Base-by-base conservation (phyloP, 2,888 invertebrate species). In the Drosophila basisetae region DNA sequence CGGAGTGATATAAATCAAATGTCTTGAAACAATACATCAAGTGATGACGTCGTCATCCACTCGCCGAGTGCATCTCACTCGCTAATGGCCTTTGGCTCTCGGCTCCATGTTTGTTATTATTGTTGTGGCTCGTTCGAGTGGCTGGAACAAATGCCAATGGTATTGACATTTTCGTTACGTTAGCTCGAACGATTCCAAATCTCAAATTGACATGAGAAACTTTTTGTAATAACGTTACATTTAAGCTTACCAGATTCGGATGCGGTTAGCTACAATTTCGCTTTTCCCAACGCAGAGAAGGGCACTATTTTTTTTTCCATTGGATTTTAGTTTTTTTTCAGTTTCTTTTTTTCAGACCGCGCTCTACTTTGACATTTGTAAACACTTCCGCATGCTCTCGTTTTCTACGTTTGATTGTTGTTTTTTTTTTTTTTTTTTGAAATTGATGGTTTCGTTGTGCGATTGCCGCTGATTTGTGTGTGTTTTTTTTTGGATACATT, bases 141-240 rank as follows among this genome's bases (percentile, higher is more conserved):
- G 72, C 62, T 73, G 84, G 73, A 78, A 73, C 80, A 89, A 88
- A 85, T 89, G 89, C 87, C 89, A 89, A 85, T 83, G 90, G 72
- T 90, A 84, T 90, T 90, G 89, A 90, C 89, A 88, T 89, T 82
- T 86, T 80, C 73, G 84, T 79, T 82, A 78, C 79, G 79, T 79
- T 79, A 60, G 60, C 68, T 67, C 54, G 67, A 78, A 61, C 50
- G 78, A 76, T 84, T 77, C 76, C 69, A 72, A 79, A 81, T 84
- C 78, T 77, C 62, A 77, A 80, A 89, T 85, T 89, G 89, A 87
- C 89, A 89, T 89, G 89, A 83, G 90, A 89, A 89, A 89, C 70
- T 77, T 74, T 65, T 76, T 76, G 74, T 78, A 80, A 83, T 88
- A 82, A 81, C 71, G 81, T 83, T 81, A 79, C 73, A 70, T 80